Conservation (phyloP, 2,888 invertebrate genomes). For the Escarpia spicata region DNA sequence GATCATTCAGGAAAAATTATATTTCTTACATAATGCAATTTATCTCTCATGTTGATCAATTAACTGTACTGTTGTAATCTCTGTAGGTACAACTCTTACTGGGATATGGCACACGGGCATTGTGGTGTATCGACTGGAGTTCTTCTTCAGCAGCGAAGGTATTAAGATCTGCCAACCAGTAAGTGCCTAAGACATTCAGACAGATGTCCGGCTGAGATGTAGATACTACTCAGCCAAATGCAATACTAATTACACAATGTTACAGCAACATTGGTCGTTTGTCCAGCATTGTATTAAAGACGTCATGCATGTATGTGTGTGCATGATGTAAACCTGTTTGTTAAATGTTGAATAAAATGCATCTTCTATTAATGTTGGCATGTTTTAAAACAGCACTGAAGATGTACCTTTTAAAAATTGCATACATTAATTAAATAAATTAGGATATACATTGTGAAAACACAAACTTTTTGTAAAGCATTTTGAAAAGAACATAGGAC, state of each 20-base stretch:
- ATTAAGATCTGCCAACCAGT: background rate
- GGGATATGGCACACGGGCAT: background rate
- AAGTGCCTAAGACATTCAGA: background rate
- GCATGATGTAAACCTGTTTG: too few species aligned
- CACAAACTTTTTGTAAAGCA: too few species aligned
- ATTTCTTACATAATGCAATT: background rate
- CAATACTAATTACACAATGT: background rate
- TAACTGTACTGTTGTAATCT: background rate
- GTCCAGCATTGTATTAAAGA: background rate
- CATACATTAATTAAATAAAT: too few species aligned
- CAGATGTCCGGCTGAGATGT: background rate
- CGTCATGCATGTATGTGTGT: too few species aligned
- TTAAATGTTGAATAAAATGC: too few species aligned
- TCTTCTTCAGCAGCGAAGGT: background rate
- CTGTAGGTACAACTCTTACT: background rate
- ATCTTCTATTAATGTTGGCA: too few species aligned
- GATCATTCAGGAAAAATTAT: too few species aligned
- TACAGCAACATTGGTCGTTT: background rate
- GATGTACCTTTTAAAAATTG: too few species aligned
- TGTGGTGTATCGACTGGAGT: background rate
- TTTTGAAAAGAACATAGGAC: too few species aligned
- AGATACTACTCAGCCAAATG: background rate
- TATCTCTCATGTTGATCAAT: background rate
- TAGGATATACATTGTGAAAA: too few species aligned
- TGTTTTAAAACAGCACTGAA: too few species aligned